These are phyloP conservation scores for Nannospalax galili DNA, from an alignment of 2,113 vertebrate species.

Conservation along the genomic window DNA sequence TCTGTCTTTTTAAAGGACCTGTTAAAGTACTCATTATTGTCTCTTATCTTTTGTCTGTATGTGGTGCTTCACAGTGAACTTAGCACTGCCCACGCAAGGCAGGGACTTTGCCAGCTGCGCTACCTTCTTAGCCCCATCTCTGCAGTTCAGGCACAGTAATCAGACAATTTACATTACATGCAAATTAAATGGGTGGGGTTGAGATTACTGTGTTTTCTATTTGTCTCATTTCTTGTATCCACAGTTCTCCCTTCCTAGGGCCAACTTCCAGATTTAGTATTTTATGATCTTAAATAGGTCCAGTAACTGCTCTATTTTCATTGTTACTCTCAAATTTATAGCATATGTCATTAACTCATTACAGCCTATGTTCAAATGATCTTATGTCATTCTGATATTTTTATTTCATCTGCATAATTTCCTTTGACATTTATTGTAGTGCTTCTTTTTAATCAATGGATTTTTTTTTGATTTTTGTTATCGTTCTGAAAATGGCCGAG, in stretches of 20 bases:
- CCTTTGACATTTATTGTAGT: conserved; percentile 2
- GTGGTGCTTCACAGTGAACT: not conserved
- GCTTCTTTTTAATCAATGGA: not conserved
- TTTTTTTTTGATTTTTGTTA: not conserved
- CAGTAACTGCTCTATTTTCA: not conserved
- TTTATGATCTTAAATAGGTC: not conserved
- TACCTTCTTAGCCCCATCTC: not conserved
- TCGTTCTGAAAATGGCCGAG: not conserved
- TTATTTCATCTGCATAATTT: not conserved
- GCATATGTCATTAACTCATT: not conserved
- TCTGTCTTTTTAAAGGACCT: not conserved
- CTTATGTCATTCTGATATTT: not conserved
- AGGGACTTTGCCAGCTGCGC: not conserved
- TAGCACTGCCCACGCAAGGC: not conserved
- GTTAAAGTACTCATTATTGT: not conserved
- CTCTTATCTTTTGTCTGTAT: not conserved
- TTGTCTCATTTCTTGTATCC: not conserved
- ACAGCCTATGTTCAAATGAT: conserved; percentile 1
- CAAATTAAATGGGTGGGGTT: not conserved
- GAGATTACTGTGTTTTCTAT: not conserved
- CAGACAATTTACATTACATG: not conserved
- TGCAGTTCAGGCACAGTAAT: conserved; percentile 18
- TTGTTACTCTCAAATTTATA: not conserved
- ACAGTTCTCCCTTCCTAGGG: not conserved
- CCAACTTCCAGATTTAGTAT: not conserved